These are phyloP conservation scores for Dexiosoma caninum DNA, from an alignment of 2,888 invertebrate genomes.

Conservation along the genomic window DNA sequence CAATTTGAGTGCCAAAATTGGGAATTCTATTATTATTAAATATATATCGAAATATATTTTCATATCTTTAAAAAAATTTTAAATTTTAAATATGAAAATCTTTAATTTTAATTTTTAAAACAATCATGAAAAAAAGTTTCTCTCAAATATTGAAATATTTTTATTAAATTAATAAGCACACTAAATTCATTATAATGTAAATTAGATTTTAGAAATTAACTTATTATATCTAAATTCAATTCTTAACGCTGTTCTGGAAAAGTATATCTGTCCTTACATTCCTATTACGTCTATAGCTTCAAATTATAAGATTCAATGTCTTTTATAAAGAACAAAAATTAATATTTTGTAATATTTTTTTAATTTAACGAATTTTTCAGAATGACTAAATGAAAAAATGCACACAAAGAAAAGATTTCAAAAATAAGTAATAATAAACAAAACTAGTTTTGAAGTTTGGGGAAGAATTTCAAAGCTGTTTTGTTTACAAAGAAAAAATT, in stretches of 20 bases:
- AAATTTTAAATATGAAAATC: no score
- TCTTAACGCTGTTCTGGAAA: slow-evolving; percentile 75
- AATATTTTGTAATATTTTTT: slow-evolving; percentile 48
- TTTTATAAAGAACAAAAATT: neutral
- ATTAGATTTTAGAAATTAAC: slow-evolving; percentile 5
- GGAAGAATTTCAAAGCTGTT: slow-evolving; percentile 77
- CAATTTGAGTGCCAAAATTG: no score
- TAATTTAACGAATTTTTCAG: slow-evolving; percentile 49
- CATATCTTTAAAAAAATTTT: no score
- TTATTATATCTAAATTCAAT: neutral
- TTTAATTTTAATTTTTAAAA: no score
- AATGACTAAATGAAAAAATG: slow-evolving; percentile 22
- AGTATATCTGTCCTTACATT: slow-evolving; percentile 78
- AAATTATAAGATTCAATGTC: neutral
- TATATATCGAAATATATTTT: no score
- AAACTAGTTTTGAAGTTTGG: slow-evolving; percentile 77
- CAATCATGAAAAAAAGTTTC: no score
- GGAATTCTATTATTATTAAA: no score
- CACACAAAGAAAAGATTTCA: neutral
- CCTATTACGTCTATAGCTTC: slow-evolving; percentile 59
- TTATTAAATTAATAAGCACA: no score
- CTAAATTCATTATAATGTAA: no score
- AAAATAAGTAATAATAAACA: slow-evolving; percentile 68
- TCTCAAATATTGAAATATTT: no score
- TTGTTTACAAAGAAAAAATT: slow-evolving; percentile 67